Evolutionary conservation across 2,888 invertebrate genomes (phyloP).

Genomic region (Lissonota sp.): DNA sequence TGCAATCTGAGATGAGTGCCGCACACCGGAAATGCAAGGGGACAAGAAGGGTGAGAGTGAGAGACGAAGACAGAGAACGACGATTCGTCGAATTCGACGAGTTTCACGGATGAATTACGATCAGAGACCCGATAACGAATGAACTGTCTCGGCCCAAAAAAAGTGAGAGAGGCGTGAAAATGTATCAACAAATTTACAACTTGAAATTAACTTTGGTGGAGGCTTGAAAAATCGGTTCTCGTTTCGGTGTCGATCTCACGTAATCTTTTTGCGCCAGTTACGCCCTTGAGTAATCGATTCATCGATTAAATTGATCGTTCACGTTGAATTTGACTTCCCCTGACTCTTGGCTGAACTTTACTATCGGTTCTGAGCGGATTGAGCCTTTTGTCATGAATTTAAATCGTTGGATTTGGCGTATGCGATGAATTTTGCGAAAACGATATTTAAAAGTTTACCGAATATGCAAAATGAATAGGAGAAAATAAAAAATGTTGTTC

Average conservation of each 20-base stretch:
- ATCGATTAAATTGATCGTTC: too few relatives aligned
- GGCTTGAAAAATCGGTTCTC: background rate
- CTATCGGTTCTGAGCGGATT: too few relatives aligned
- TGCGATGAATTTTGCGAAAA: too few relatives aligned
- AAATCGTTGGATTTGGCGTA: too few relatives aligned
- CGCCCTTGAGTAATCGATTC: too few relatives aligned
- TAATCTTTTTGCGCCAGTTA: background rate
- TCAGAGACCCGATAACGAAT: constrained; percentile 44
- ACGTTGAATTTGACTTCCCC: background rate
- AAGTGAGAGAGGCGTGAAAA: background rate
- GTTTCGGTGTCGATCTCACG: background rate
- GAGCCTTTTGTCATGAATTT: too few relatives aligned
- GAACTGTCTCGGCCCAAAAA: background rate
- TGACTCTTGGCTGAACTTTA: too few relatives aligned
- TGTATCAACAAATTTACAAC: constrained; percentile 29
- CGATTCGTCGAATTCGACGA: constrained; percentile 49
- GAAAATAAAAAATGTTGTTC: too few relatives aligned
- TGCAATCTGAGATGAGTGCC: background rate
- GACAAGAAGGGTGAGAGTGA: background rate
- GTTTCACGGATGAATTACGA: constrained; percentile 50
- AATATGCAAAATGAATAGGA: too few relatives aligned
- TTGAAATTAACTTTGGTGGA: constrained; percentile 29
- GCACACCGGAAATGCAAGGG: constrained; percentile 22
- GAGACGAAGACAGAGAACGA: too few relatives aligned
- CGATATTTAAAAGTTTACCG: too few relatives aligned